Evolutionary conservation across 1,140 invertebrate genomes (phyloP), one percentile per base, ranked within the genome.

Genomic region (Apis laboriosa): DNA sequence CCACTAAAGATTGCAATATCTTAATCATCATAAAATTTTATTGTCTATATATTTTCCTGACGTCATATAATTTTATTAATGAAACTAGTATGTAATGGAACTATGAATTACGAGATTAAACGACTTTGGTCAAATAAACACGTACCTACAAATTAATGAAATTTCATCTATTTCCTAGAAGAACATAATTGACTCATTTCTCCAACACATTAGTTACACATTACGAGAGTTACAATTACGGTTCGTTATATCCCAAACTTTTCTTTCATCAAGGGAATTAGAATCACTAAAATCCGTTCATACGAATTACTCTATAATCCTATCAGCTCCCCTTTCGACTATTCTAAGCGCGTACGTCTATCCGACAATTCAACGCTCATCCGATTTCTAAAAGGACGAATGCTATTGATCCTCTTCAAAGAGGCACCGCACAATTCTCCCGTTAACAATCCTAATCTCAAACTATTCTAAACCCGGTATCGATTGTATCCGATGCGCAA

Each of bases 371-470:
- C 76, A 78, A 58, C 75, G 24, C 74, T 67, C 74, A 51, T 77
- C 17, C 81, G 64, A 78, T 83, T 70, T 71, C 77, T 55, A 19
- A 74, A 84, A 81, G 71, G 71, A 84, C 58, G 21, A 51, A 61
- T 74, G 34, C 71, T 58, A 68, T 80, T 74, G 64, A 80, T 84
- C 70, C 71, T 55, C 78, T 81, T 80, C 83, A 67, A 84, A 80
- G 78, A 71, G 71, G 55, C 55, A 64, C 24, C 17, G 51, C 49
- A 43, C 34, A 43, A 43, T 43, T n/a, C 71, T 67, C 61, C 81
- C 77, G 71, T 84, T 80, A 80, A 91, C 89, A 60, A 86, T 92
- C 68, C 93, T 91, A n/a, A 93, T 56, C 64, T 34, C 49, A n/a
- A 61, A 73, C 78, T 73, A 63, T 70, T 84, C 17, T 28, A 61